Base-by-base conservation (phyloP, 1,140 invertebrate genomes). In the Muscidifurax raptorellus region DNA sequence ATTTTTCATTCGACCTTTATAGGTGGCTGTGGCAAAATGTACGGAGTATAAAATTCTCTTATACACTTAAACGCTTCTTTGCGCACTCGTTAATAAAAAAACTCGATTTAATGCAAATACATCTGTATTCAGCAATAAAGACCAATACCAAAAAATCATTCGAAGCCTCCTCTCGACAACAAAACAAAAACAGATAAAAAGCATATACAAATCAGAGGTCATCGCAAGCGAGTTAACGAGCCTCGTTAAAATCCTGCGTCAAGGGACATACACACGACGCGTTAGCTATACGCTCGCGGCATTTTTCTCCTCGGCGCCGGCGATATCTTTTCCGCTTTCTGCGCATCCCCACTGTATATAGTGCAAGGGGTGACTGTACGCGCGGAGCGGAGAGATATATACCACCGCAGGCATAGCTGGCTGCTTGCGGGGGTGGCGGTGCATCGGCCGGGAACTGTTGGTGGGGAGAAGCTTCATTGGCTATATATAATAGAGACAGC, bases 191-290 rank as follows among this genome's bases (percentile, higher is more conserved):
- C 22, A 64, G 64, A 64, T 64, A 64, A 78, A 64, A 59, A 64
- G 12, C n/a, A 36, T 32, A 36, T 9, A 9, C 4, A 74, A 74
- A 74, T 74, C 71, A 44, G 22, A 13, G 27, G 30, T 74, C 71
- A 40, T 40, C 71, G 18, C 9, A 10, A n/a, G 44, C 2, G 27
- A 40, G 79, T 80, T 78, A 80, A 80, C n/a, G 66, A 80, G 79
- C 25, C 36, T 72, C 79, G 79, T 80, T 72, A 72, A 80, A 69
- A 80, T 67, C 78, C 78, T 7, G 44, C 40, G 67, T 71, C 79
- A 47, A 47, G 44, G 44, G 44, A 47, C 15, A 47, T 18, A 47
- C 44, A 47, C 44, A 18, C 36, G 36, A 9, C 13, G 44, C 36
- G 36, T 9, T 40, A 6, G 7, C 5, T 36, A n/a, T 22, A 47